Percentiles rank a stretch among this genome's conserved stretches.
phyloP scores from a whole-genome alignment of 2,888 invertebrate species.

The Lasioglossum leucozonium region DNA sequence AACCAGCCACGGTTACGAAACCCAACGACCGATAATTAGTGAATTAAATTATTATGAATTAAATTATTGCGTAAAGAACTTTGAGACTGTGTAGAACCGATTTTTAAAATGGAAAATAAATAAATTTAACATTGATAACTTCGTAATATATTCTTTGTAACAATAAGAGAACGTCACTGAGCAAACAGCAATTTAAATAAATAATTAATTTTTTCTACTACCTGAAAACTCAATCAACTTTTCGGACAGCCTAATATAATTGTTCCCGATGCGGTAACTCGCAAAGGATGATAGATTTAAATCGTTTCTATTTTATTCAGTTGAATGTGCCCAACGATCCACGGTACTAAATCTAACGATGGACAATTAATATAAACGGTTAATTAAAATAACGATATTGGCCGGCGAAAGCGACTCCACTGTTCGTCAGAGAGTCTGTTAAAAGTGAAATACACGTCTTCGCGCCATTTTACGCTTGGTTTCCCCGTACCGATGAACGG shows the following conservation, averaged over 20 bases:
- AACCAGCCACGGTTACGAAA: neutral
- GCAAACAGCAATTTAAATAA: no score
- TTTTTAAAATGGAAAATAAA: no score
- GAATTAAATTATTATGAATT: no score
- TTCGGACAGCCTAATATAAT: neutral
- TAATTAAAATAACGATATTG: neutral
- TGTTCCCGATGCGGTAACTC: neutral
- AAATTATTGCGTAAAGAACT: no score
- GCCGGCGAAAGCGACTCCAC: neutral
- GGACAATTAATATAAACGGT: neutral
- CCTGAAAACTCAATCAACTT: no score
- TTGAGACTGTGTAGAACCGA: no score
- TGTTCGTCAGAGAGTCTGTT: no score
- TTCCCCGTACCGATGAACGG: constrained; percentile 17
- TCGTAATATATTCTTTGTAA: no score
- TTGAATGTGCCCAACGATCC: neutral
- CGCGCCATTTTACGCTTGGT: neutral
- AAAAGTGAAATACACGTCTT: neutral
- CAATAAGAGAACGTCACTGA: no score
- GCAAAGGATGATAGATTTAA: neutral
- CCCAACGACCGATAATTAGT: neutral
- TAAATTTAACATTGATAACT: no score
- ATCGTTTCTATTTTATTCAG: neutral
- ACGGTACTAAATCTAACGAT: neutral
- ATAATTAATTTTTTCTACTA: no score